Conservation (phyloP, 2,113 vertebrate genomes). For the Gambusia affinis region DNA sequence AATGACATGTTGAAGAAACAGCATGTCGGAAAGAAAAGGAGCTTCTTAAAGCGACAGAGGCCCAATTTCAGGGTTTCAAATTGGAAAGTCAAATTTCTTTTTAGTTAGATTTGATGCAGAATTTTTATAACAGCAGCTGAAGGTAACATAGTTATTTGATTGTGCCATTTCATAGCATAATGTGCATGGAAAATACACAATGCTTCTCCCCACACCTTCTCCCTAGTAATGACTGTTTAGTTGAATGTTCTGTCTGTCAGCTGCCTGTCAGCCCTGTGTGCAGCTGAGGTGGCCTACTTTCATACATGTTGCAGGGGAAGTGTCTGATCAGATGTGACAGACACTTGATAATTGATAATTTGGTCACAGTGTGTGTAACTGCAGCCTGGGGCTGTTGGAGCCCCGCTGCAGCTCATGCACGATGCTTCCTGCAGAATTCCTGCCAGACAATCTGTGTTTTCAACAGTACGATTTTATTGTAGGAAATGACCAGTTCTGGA, state of each 20-base stretch:
- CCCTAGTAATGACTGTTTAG: not conserved
- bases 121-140: too few species aligned
- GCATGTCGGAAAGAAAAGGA: too few species aligned
- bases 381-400: slow-evolving; percentile 1
- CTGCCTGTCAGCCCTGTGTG: not conserved
- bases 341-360: slow-evolving; percentile 28
- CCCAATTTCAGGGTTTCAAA: too few species aligned
- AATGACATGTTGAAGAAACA: too few species aligned
- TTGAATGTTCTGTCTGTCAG: not conserved
- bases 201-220: too few species aligned
- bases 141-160: too few species aligned
- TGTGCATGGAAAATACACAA: too few species aligned
- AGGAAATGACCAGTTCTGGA: not conserved
- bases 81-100: too few species aligned
- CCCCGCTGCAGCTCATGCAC: not conserved
- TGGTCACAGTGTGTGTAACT: slow-evolving; percentile 1
- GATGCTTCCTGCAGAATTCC: slow-evolving; percentile 14
- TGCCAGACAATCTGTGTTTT: not conserved
- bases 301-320: slow-evolving; percentile 8
- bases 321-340: slow-evolving; percentile 30
- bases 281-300: slow-evolving; percentile 25
- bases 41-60: too few species aligned
- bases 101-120: too few species aligned
- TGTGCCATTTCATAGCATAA: too few species aligned
- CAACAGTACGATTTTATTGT: not conserved